phyloP scores from a whole-genome alignment of 2,113 vertebrate species.

The Siniperca chuatsi region DNA sequence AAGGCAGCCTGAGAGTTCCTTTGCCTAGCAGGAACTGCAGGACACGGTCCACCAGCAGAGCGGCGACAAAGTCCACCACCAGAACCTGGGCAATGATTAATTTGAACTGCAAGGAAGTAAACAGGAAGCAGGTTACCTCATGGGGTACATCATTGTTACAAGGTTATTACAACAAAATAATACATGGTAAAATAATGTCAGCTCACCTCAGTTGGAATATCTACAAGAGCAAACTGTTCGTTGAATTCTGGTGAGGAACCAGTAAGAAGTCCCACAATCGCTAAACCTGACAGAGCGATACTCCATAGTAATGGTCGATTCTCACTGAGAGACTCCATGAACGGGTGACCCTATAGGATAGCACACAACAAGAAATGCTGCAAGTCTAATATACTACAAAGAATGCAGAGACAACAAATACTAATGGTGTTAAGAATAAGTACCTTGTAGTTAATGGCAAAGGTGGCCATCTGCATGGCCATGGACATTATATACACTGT shows the following conservation, averaged over 20 bases:
- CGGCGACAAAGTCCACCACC: conserved; percentile 90
- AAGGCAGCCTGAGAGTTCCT: conserved; percentile 93
- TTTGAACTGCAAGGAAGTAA: conserved; percentile 88
- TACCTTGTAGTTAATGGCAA: conserved; percentile 99
- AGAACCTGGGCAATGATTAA: conserved; percentile 92
- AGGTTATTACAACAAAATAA: background rate
- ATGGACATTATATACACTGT: conserved; percentile 99
- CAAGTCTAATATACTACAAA: conserved; percentile 2
- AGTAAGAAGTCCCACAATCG: conserved; percentile 89
- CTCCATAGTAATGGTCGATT: conserved; percentile 95
- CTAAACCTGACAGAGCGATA: conserved; percentile 88
- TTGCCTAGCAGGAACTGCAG: conserved; percentile 94
- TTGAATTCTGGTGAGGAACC: conserved; percentile 96
- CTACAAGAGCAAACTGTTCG: conserved; percentile 94
- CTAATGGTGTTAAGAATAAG: background rate
- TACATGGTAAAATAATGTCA: background rate
- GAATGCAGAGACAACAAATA: background rate
- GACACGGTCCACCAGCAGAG: conserved; percentile 89
- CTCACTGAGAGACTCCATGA: conserved; percentile 95
- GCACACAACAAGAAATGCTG: conserved; percentile 32
- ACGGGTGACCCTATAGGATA: conserved; percentile 90
- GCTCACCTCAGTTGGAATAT: conserved; percentile 94
- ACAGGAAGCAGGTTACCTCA: conserved; percentile 9
- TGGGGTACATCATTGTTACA: background rate
- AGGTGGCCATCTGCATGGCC: conserved; percentile 99